Evolutionary conservation across 2,888 invertebrate genomes (phyloP), one percentile per base, ranked within the genome.

Genomic region (Meteorus colon): DNA sequence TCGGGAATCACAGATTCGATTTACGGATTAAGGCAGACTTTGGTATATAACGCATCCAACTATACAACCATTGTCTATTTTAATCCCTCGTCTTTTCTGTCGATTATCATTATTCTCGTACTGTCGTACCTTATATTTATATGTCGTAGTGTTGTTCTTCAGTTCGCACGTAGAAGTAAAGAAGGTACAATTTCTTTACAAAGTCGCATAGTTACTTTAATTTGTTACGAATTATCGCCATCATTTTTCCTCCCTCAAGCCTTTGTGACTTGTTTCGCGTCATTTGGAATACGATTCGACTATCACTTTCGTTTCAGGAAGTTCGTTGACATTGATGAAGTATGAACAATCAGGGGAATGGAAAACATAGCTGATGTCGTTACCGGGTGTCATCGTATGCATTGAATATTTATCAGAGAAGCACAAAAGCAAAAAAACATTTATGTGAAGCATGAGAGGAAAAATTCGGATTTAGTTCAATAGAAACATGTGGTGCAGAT

Each of bases 291-390:
- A 66, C 41, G 14, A 66, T 41, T 66, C 27, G 37, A 6, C 63
- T 34, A 10, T 37, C 29, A 24, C 59, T n/a, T 45, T n/a, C 14
- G 24, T 45, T 45, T 48, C 19, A 8, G 67, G 67, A 45, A 45
- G 45, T 24, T 45, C 27, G 27, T 45, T 84, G 86, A 86, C 86
- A 82, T 84, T 86, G 86, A 86, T 86, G 84, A 84, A 86, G 85
- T 85, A 82, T n/a, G 4, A 81, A 81, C 79, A 79, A 82, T 81
- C 81, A 79, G n/a, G 71, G 79, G 84, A 82, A 83, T 82, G 84
- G 82, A 80, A 81, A 82, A 82, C 80, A 83, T 82, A 82, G 85
- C 85, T 86, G 86, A 86, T 86, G 85, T 84, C 86, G 84, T 86
- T 85, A 86, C 84, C 83, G 70, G 59, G 70, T 70, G 70, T 70